Percentiles rank a stretch among this genome's conserved stretches.
These are phyloP conservation scores for Ips typographus DNA, from an alignment of 1,140 invertebrate species.

Conservation along the genomic window DNA sequence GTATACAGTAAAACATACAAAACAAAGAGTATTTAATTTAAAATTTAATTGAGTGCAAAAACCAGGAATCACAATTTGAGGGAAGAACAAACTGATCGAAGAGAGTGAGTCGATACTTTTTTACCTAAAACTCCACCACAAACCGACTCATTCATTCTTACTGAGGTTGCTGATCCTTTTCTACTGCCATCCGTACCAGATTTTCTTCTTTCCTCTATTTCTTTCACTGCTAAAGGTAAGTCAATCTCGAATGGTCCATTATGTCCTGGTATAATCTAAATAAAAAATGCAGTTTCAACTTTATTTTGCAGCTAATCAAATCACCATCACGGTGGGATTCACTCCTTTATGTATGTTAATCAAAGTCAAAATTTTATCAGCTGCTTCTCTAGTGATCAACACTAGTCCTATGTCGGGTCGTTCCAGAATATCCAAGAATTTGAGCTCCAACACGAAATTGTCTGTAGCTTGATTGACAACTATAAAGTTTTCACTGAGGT, in stretches of 20 bases:
- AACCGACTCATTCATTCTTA: constrained; percentile 18
- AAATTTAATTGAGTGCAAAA: too few relatives aligned
- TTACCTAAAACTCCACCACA: neutral
- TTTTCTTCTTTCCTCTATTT: constrained; percentile 21
- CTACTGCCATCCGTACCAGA: neutral
- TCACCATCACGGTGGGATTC: constrained; percentile 30
- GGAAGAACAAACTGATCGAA: neutral
- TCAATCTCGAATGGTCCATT: constrained; percentile 37
- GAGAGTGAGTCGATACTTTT: constrained; percentile 15
- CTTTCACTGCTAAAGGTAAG: constrained; percentile 16
- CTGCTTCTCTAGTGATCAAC: constrained; percentile 35
- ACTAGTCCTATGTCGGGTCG: constrained; percentile 31
- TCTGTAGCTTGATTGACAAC: constrained; percentile 22
- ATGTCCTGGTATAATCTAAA: constrained; percentile 36
- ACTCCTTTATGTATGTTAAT: constrained; percentile 18
- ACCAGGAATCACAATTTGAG: neutral
- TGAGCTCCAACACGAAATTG: constrained; percentile 19
- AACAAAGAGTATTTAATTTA: too few relatives aligned
- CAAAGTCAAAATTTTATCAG: constrained; percentile 19
- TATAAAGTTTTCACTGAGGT: constrained; percentile 25
- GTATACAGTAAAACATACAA: too few relatives aligned
- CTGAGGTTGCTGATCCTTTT: constrained; percentile 10
- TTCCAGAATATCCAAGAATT: constrained; percentile 19
- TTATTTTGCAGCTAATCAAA: constrained; percentile 3
- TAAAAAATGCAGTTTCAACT: neutral